Conservation (phyloP, 2,797 vertebrate species). For the Spatula clypeata region DNA sequence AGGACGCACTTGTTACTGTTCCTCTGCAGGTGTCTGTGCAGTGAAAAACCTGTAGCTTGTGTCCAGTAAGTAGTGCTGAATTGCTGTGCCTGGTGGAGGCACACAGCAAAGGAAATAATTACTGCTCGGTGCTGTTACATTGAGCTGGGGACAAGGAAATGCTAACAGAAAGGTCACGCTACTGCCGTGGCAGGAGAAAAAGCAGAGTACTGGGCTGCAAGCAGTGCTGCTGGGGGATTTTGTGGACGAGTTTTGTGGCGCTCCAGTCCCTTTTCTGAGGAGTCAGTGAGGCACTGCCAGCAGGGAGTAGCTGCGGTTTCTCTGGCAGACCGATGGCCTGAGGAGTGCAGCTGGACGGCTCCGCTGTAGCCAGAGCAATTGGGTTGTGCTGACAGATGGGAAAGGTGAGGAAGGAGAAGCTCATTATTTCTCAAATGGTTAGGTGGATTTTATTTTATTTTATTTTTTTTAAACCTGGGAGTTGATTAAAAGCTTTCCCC, state of each 20-base stretch:
- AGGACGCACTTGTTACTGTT: accelerated
- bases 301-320: background rate
- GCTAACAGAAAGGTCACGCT: background rate
- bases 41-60: background rate
- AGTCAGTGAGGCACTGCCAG: background rate
- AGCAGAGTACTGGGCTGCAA: background rate
- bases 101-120: background rate
- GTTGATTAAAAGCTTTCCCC: background rate
- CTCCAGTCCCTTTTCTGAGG: background rate
- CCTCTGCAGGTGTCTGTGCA: accelerated
- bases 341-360: background rate
- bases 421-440: background rate
- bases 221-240: background rate
- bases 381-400: background rate
- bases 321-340: background rate
- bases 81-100: background rate
- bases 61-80: background rate
- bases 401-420: background rate
- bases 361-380: background rate
- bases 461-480: background rate
- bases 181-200: accelerated
- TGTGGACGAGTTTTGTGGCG: accelerated
- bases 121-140: background rate
- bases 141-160: background rate
- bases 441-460: background rate